These are phyloP conservation scores for Uloborus plumipes DNA, from an alignment of 2,888 invertebrate genomes.

Conservation along the genomic window DNA sequence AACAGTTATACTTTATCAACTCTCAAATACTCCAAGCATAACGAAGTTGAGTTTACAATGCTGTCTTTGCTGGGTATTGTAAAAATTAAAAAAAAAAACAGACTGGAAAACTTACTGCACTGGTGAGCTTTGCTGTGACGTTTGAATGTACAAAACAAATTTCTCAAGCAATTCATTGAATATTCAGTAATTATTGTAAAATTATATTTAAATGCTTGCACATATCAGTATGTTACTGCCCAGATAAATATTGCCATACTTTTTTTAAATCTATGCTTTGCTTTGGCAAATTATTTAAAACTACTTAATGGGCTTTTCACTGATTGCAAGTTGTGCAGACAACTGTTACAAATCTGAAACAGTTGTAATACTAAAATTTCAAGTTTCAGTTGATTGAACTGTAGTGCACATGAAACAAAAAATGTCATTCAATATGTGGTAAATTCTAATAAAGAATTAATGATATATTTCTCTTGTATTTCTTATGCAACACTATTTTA, in stretches of 20 bases:
- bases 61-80: background rate
- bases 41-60: too few species aligned
- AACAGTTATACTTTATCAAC: background rate
- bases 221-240: constrained; percentile 63
- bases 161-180: constrained; percentile 48
- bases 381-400: constrained; percentile 33
- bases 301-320: constrained; percentile 47
- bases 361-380: constrained; percentile 43
- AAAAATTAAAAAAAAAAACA: background rate
- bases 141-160: constrained; percentile 57
- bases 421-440: constrained; percentile 64
- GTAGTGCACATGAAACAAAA: constrained; percentile 53
- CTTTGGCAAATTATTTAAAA: constrained; percentile 40
- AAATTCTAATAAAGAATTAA: constrained; percentile 63
- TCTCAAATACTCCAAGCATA: constrained; percentile 1
- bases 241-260: constrained; percentile 49
- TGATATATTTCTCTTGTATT: constrained; percentile 16
- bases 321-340: constrained; percentile 39
- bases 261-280: constrained; percentile 43
- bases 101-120: constrained; percentile 42
- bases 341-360: constrained; percentile 22
- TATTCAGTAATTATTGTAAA: constrained; percentile 45
- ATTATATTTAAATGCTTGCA: constrained; percentile 61
- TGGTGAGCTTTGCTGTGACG: constrained; percentile 57
- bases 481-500: background rate